A percentile compares a stretch with the other conserved stretches of the same genome.
phyloP scores from a whole-genome alignment of 2,113 vertebrate species.

The Sinocyclocheilus rhinocerous region DNA sequence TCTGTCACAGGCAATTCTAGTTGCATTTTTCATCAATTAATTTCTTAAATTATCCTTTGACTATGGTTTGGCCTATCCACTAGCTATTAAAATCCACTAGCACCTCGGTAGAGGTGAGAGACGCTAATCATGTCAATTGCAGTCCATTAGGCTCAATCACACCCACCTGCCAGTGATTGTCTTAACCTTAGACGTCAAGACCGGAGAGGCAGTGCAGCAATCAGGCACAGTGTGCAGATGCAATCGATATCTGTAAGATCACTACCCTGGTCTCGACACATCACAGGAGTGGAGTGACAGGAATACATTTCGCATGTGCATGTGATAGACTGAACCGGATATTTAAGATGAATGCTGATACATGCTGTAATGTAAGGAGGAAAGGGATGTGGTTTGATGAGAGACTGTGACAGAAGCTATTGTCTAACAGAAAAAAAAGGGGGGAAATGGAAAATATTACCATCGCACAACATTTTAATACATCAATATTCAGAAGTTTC shows the following conservation, averaged over 20 bases:
- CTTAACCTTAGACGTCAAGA: constrained; percentile 54
- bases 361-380: not conserved
- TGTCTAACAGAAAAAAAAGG: not conserved
- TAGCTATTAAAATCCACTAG: constrained; percentile 56
- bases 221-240: constrained; percentile 14
- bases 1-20: no score
- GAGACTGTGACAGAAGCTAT: not conserved
- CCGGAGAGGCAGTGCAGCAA: not conserved
- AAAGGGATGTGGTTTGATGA: not conserved
- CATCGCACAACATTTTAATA: not conserved
- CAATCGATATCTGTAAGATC: constrained; percentile 33
- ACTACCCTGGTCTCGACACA: constrained; percentile 7
- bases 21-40: no score
- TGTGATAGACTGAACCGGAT: not conserved
- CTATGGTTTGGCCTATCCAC: no score
- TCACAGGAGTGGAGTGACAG: not conserved
- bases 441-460: not conserved
- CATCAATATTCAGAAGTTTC: not conserved
- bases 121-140: constrained; percentile 60
- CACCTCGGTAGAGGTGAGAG: constrained; percentile 48
- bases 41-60: no score
- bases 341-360: not conserved
- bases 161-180: constrained; percentile 48
- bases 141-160: constrained; percentile 61
- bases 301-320: not conserved